phyloP scores from a whole-genome alignment of 1,140 invertebrate species.

The Zaprionus ghesquierei region DNA sequence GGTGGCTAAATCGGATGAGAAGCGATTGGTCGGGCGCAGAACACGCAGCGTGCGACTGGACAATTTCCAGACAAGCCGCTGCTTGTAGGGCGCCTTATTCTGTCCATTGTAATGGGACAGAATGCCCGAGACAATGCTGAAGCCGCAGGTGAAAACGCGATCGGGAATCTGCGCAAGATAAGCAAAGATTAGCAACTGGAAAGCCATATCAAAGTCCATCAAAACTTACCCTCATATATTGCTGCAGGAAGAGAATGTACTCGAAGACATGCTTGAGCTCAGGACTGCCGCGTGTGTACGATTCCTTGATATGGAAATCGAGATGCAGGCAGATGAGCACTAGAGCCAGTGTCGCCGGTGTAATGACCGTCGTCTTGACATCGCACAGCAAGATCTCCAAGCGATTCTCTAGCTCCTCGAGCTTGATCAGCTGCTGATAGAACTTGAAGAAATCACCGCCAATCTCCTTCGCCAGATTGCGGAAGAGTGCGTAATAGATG shows the following conservation, averaged over 20 bases:
- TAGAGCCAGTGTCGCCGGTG: constrained; percentile 87
- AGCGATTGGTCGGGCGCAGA: constrained; percentile 88
- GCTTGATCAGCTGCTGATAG: constrained; percentile 80
- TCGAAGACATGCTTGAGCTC: constrained; percentile 80
- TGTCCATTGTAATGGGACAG: constrained; percentile 88
- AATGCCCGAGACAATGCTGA: constrained; percentile 85
- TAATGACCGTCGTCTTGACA: constrained; percentile 86
- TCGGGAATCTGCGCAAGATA: constrained; percentile 85
- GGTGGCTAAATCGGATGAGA: constrained; percentile 88
- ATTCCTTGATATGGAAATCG: constrained; percentile 83
- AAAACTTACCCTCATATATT: constrained; percentile 70
- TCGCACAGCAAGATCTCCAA: constrained; percentile 89
- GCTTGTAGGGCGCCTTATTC: constrained; percentile 87
- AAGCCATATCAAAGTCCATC: background rate
- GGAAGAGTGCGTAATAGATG: constrained; percentile 86
- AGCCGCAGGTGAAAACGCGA: constrained; percentile 85
- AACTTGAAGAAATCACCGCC: constrained; percentile 83
- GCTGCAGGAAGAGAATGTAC: constrained; percentile 81
- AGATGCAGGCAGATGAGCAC: constrained; percentile 87
- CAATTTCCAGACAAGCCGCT: constrained; percentile 89
- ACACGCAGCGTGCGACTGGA: constrained; percentile 87
- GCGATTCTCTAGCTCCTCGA: constrained; percentile 85
- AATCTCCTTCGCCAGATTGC: constrained; percentile 83
- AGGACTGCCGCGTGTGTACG: constrained; percentile 77
- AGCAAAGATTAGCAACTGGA: background rate